Base-by-base conservation (phyloP, 1,140 invertebrate species). In the Aphidius ervi region DNA sequence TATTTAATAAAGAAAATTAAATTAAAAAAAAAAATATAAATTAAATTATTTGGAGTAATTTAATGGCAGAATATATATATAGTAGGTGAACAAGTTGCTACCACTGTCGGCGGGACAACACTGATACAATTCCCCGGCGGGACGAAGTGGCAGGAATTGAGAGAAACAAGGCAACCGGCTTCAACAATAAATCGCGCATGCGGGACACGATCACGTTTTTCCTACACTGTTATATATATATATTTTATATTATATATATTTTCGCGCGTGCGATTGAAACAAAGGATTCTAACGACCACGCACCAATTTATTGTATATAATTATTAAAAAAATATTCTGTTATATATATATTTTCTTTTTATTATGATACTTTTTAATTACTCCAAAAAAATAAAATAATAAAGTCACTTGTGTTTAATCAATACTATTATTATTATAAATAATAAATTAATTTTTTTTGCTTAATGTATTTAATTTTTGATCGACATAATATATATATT, bases 221-320 rank as follows among this genome's bases (percentile, higher is more conserved):
- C 48, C 7, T 50, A 37, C 23, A 31, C 2, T 23, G 7, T 23
- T 37, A 9, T 6, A 23, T 37, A 6, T 9, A 9, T 55, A 45
- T 37, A 43, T 37, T 46, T 8, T 43, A 9, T 48, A 23, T n/a
- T 4, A n/a, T 6, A 9, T 39, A 39, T n/a, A 39, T 52, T 59
- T 59, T 54, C 42, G 16, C 59, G 52, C 59, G 31, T 16, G 2
- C 20, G 41, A 16, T 53, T 53, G 50, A 23, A 61, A 61, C 58
- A 60, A 60, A 60, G 49, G 58, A 60, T 37, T 60, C 31, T 10
- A 53, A 50, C 9, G 16, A 42, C 48, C 9, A 58, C 57, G 23
- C 23, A 31, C 23, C 4, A 31, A 31, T 31, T 31, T 16, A 16
- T 16, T 16, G 16, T 16, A 16, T 16, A 16, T 16, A 16, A 16